These are phyloP conservation scores for Drosophila recens DNA, from an alignment of 2,888 invertebrate species.

Conservation along the genomic window DNA sequence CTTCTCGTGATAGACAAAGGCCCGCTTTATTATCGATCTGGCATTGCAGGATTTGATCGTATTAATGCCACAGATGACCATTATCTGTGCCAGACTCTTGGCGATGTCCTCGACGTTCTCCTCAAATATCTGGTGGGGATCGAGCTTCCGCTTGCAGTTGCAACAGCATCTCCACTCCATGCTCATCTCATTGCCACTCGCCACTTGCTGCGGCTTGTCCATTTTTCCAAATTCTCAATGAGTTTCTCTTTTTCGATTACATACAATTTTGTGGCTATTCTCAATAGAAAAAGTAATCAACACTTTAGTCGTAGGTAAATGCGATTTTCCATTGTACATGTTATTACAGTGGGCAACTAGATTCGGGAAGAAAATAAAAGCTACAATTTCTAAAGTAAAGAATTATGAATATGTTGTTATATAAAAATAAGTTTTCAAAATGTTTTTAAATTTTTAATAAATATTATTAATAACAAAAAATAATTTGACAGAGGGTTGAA, in stretches of 20 bases:
- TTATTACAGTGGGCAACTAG: slow-evolving; percentile 1
- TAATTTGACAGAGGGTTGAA: no score
- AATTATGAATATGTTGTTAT: no score
- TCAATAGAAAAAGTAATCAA: slow-evolving; percentile 2
- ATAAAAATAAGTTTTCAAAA: no score
- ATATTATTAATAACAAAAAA: no score
- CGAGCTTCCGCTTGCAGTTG: slow-evolving; percentile 63
- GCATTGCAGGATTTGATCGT: slow-evolving; percentile 74
- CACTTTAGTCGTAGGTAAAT: slow-evolving; percentile 1
- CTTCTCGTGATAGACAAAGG: slow-evolving; percentile 81
- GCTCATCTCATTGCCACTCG: slow-evolving; percentile 3
- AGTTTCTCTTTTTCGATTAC: slow-evolving; percentile 20
- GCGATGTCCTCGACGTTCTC: slow-evolving; percentile 72
- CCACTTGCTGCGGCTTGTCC: slow-evolving; percentile 19
- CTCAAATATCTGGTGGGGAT: slow-evolving; percentile 68
- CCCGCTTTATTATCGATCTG: slow-evolving; percentile 71
- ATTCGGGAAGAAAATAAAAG: neutral
- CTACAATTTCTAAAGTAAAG: no score
- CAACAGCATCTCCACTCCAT: slow-evolving; percentile 41
- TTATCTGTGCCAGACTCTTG: slow-evolving; percentile 66
- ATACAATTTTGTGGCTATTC: slow-evolving; percentile 42
- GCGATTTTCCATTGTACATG: neutral
- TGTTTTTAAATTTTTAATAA: no score
- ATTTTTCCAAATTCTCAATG: slow-evolving; percentile 23
- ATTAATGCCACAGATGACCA: slow-evolving; percentile 80